Evolutionary conservation across 2,797 vertebrate genomes (phyloP).

Genomic region (Myotis pilosus): DNA sequence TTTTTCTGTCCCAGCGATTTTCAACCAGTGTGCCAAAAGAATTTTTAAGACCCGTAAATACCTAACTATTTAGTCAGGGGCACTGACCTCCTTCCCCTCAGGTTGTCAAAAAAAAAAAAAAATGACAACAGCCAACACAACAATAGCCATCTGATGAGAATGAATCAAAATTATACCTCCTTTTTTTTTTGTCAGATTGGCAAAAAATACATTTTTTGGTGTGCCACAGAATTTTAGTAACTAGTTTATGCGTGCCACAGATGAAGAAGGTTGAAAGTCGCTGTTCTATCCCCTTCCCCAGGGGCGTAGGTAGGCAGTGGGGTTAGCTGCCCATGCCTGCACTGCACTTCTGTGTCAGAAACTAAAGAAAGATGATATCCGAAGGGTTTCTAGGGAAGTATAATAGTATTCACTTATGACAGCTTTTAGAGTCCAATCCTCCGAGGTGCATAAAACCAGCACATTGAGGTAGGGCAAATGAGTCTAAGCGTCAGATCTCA

Average conservation of each 20-base stretch:
- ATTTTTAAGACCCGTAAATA: neutral
- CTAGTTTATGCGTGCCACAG: neutral
- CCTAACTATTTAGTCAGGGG: neutral
- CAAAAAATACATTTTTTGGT: neutral
- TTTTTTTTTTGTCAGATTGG: neutral
- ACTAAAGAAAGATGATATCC: neutral
- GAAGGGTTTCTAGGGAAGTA: neutral
- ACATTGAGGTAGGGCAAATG: neutral
- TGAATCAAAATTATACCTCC: neutral
- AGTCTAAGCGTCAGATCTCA: neutral
- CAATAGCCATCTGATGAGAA: neutral
- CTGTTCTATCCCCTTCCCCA: neutral
- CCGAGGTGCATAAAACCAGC: conserved; percentile 20
- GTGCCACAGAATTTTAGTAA: neutral
- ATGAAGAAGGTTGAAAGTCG: neutral
- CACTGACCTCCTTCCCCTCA: neutral
- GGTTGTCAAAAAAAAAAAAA: neutral
- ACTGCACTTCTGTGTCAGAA: neutral
- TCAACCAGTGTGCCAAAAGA: neutral
- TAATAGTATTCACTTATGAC: conserved; percentile 27
- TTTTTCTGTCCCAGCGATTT: neutral
- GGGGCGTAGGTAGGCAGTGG: neutral
- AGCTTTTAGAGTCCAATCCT: conserved; percentile 23
- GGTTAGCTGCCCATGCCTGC: neutral
- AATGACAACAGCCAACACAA: neutral